Evolutionary conservation across 2,113 vertebrate genomes (phyloP).

Genomic region (Otus sunia): DNA sequence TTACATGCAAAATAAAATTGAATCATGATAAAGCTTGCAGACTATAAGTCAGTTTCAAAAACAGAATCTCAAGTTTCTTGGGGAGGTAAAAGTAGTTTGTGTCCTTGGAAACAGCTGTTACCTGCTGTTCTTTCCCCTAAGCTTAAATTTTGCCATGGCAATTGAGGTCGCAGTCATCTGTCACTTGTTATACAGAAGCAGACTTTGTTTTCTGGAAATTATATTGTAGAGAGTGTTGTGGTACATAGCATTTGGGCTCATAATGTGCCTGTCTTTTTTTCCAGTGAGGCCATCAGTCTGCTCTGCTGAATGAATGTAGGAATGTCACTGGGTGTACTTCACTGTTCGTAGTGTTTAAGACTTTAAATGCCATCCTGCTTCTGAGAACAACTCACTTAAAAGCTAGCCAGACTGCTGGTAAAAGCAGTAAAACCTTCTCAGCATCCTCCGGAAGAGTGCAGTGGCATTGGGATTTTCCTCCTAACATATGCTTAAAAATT

Average conservation of each 20-base stretch:
- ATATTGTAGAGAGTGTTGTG: not conserved
- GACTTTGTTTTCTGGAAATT: not conserved
- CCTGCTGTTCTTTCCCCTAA: not conserved
- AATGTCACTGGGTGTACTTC: not conserved
- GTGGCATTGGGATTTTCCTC: not conserved
- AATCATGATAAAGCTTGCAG: not conserved
- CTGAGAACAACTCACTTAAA: not conserved
- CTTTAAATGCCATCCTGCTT: not conserved
- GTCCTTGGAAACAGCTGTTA: slow-evolving; percentile 8
- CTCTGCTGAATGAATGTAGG: not conserved
- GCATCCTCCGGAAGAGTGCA: not conserved
- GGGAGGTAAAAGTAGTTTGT: not conserved
- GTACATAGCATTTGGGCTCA: not conserved
- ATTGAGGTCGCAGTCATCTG: not conserved
- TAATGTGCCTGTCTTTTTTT: not conserved
- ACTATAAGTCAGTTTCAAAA: not conserved
- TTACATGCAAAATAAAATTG: not conserved
- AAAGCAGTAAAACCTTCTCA: not conserved
- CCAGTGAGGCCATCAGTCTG: not conserved
- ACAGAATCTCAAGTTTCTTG: not conserved
- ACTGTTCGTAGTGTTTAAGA: not conserved
- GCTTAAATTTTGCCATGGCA: not conserved
- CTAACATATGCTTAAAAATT: not conserved
- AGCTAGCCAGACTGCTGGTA: not conserved
- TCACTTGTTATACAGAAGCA: not conserved